Evolutionary conservation across 1,140 invertebrate genomes (phyloP).

Genomic region (Drosophila oshimai): DNA sequence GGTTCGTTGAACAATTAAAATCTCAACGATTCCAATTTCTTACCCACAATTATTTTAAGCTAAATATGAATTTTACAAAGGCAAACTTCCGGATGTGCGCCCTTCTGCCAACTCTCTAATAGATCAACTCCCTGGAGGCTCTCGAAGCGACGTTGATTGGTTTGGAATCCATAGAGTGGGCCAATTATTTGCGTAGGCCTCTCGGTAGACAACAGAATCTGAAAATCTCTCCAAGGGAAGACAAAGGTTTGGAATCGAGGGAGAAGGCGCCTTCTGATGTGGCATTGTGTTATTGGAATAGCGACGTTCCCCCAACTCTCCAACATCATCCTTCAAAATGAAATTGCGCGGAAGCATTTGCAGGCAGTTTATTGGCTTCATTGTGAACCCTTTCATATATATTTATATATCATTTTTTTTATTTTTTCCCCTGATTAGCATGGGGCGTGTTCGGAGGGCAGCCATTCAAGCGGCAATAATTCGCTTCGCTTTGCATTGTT

Average conservation of each 20-base stretch:
- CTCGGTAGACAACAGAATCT: conserved; percentile 17
- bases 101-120: conserved; percentile 7
- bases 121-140: conserved; percentile 41
- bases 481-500: conserved; percentile 69
- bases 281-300: conserved; percentile 73
- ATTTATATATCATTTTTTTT: conserved; percentile 42
- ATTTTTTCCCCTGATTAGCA: conserved; percentile 66
- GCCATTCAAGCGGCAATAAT: conserved; percentile 72
- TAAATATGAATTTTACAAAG: conserved; percentile 9
- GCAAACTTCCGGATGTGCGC: conserved; percentile 12
- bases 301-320: conserved; percentile 30
- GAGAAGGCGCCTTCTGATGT: conserved; percentile 46
- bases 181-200: conserved; percentile 45
- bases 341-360: conserved; percentile 75
- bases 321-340: conserved; percentile 47
- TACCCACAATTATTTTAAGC: background rate
- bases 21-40: background rate
- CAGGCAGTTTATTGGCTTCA: conserved; percentile 73
- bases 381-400: conserved; percentile 62
- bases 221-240: conserved; percentile 1
- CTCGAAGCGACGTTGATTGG: conserved; percentile 32
- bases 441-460: conserved; percentile 56
- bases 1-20: background rate
- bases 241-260: conserved; percentile 15
- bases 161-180: conserved; percentile 31